These are phyloP conservation scores for Myiotriccus ornatus DNA, from an alignment of 2,797 vertebrate species.

Conservation along the genomic window DNA sequence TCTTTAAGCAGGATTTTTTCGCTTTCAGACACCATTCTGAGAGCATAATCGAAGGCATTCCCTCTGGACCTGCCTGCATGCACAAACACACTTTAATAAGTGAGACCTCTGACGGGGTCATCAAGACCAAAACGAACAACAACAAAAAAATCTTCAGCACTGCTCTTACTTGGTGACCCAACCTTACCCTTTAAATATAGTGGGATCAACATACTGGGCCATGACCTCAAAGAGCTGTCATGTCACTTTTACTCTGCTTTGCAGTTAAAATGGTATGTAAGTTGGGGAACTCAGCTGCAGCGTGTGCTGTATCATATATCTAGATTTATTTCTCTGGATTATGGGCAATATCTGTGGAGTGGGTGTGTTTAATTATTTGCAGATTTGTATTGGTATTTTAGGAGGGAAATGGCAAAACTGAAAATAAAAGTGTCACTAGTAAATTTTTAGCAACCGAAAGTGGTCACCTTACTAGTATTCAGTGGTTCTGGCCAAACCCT, in stretches of 20 bases:
- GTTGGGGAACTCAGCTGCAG: conserved; percentile 35
- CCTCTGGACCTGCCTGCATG: conserved; percentile 63
- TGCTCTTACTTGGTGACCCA: conserved; percentile 67
- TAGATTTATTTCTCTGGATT: conserved; percentile 52
- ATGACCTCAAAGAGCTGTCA: conserved; percentile 59
- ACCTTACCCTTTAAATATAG: conserved; percentile 67
- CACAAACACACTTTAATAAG: conserved; percentile 74
- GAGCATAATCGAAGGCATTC: conserved; percentile 68
- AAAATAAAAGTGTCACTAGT: conserved; percentile 80
- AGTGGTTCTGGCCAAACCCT: conserved; percentile 55
- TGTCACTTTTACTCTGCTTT: conserved; percentile 56
- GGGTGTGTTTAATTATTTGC: conserved; percentile 33
- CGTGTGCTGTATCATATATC: conserved; percentile 52
- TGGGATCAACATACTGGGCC: conserved; percentile 51
- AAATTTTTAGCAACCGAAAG: conserved; percentile 73
- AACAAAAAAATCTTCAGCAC: conserved; percentile 24
- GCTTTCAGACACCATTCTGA: conserved; percentile 47
- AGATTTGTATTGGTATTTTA: conserved; percentile 37
- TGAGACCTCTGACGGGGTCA: conserved; percentile 72
- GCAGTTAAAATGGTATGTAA: conserved; percentile 67
- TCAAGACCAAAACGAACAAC: conserved; percentile 62
- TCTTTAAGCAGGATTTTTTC: conserved; percentile 63
- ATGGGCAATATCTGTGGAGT: conserved; percentile 20
- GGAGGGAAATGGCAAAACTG: conserved; percentile 17
- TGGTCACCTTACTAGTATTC: conserved; percentile 69